Conservation (phyloP, 2,888 invertebrate species). For the Sarcophaga caerulescens region DNA sequence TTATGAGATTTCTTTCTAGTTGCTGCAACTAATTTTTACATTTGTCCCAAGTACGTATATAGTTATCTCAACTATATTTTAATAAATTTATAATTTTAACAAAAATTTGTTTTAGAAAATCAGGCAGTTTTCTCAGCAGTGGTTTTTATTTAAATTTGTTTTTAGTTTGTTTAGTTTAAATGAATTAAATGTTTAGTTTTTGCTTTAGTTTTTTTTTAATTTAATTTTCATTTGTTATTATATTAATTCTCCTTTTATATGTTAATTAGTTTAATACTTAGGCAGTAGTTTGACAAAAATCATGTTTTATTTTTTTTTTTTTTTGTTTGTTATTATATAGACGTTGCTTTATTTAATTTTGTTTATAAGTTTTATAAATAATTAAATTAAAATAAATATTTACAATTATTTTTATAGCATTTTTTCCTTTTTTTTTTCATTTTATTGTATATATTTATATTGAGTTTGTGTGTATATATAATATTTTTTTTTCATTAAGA, state of each 20-base stretch:
- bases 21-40: too few relatives aligned
- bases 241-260: slow-evolving; percentile 35
- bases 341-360: background rate
- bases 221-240: slow-evolving; percentile 12
- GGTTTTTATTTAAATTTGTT: background rate
- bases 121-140: background rate
- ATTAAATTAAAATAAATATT: slow-evolving; percentile 67
- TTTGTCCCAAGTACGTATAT: too few relatives aligned
- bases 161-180: slow-evolving; percentile 11
- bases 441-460: slow-evolving; percentile 8
- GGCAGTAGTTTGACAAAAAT: slow-evolving; percentile 54
- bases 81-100: too few relatives aligned
- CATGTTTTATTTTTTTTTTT: slow-evolving; percentile 15
- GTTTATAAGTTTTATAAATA: slow-evolving; percentile 50
- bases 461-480: background rate
- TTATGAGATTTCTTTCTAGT: too few relatives aligned
- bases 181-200: slow-evolving; percentile 1
- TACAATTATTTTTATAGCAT: slow-evolving; percentile 45
- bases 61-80: too few relatives aligned
- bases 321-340: slow-evolving; percentile 4
- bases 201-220: background rate
- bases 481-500: slow-evolving; percentile 21
- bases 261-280: slow-evolving; percentile 63
- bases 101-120: background rate
- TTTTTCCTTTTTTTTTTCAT: slow-evolving; percentile 5